Conservation (phyloP, 2,888 invertebrate species). For the Odontocerum albicorne region DNA sequence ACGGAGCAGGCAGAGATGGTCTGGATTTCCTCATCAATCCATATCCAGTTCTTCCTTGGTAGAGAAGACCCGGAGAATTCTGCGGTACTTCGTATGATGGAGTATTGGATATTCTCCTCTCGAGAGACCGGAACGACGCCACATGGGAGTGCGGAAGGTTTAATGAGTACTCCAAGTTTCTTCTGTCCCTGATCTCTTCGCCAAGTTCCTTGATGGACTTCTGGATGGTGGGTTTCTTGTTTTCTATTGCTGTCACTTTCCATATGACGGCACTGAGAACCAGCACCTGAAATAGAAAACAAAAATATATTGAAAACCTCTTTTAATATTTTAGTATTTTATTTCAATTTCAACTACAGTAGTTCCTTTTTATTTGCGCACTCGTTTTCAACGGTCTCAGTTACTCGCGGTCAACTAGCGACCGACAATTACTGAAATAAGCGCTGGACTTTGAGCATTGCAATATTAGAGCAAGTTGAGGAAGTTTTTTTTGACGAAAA, state of each 20-base stretch:
- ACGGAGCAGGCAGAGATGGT: constrained; percentile 57
- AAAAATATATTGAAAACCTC: no score
- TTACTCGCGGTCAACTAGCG: no score
- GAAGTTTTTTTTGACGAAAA: background rate
- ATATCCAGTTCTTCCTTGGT: constrained; percentile 28
- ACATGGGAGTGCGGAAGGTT: constrained; percentile 61
- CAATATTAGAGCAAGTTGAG: background rate
- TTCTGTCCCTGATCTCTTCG: constrained; percentile 57
- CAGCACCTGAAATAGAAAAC: constrained; percentile 53
- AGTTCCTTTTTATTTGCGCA: no score
- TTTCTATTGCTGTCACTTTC: constrained; percentile 50
- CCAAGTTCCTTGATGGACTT: constrained; percentile 39
- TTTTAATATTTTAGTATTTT: no score
- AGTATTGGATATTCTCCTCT: constrained; percentile 58
- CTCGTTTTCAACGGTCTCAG: no score
- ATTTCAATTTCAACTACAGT: no score
- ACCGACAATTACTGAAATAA: no score
- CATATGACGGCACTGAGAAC: constrained; percentile 57
- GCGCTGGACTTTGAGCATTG: no score
- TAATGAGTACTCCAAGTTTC: constrained; percentile 61
- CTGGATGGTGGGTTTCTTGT: constrained; percentile 36
- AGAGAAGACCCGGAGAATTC: constrained; percentile 16
- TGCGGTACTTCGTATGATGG: constrained; percentile 38
- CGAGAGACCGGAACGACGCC: constrained; percentile 54
- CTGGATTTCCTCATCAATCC: constrained; percentile 20